A percentile compares a stretch with the other conserved stretches of the same genome.
phyloP scores from a whole-genome alignment of 2,113 vertebrate species.

The Callithrix jacchus region DNA sequence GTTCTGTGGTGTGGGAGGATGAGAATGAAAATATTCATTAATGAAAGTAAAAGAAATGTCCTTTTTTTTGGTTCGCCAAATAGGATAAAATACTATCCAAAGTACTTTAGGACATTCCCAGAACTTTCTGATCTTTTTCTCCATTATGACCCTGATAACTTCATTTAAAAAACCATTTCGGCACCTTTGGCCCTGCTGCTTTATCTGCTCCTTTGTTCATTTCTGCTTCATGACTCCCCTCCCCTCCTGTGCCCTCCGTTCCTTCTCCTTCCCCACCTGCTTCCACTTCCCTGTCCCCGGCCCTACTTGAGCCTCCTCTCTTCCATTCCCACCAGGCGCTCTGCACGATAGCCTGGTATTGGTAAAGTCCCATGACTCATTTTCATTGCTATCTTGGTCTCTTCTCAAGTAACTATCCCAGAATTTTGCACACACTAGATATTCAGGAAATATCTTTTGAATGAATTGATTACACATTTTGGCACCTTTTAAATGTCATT shows the following conservation, averaged over 20 bases:
- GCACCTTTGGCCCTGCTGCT: background rate
- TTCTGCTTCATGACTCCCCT: background rate
- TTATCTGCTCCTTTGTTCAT: background rate
- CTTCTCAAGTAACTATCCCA: background rate
- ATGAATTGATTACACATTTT: constrained; percentile 73
- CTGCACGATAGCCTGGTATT: background rate
- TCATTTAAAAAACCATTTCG: background rate
- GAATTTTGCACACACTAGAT: background rate
- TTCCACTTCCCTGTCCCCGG: background rate
- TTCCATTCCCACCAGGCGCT: background rate
- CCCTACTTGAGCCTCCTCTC: background rate
- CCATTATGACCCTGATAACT: background rate
- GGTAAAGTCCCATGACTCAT: background rate
- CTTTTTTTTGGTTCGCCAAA: background rate
- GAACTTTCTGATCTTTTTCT: background rate
- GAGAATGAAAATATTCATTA: background rate
- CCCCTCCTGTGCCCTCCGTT: accelerated
- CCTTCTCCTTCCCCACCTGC: background rate
- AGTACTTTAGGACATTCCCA: background rate
- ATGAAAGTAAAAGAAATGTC: background rate
- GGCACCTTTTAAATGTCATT: constrained; percentile 76
- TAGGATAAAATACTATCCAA: background rate
- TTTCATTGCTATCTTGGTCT: background rate
- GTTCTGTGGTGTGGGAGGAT: background rate
- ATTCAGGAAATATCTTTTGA: constrained; percentile 64